Conservation (phyloP, 2,888 invertebrate genomes). For the Nemotelus pantherinus region DNA sequence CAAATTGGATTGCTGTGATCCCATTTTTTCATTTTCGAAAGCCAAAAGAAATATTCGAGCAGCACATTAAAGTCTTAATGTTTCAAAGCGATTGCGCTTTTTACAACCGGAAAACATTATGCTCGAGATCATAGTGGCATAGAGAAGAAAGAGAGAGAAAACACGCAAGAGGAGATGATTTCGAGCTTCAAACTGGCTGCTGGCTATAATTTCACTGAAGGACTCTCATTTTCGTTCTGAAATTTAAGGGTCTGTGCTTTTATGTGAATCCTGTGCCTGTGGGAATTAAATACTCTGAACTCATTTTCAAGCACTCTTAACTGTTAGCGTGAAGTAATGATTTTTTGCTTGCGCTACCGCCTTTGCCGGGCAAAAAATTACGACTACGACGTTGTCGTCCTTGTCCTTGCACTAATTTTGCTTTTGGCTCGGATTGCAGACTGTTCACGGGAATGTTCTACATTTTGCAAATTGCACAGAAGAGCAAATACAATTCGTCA, state of each 20-base stretch:
- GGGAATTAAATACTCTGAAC: constrained; percentile 19
- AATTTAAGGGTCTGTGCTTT: constrained; percentile 2
- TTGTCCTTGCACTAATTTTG: not conserved
- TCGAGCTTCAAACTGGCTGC: not conserved
- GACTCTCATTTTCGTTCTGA: constrained; percentile 11
- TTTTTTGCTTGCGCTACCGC: not conserved
- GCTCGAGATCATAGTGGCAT: no score
- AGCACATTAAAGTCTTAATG: no score
- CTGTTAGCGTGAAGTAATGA: not conserved
- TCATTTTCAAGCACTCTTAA: not conserved
- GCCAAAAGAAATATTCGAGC: no score
- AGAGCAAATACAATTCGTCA: no score
- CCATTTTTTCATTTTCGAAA: no score
- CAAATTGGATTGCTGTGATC: no score
- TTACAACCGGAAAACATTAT: no score
- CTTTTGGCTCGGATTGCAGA: not conserved
- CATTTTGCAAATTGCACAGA: no score
- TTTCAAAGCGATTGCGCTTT: no score
- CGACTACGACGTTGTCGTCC: not conserved
- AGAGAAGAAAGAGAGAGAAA: not conserved
- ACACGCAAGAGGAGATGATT: not conserved
- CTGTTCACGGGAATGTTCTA: not conserved
- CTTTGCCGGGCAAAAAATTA: not conserved
- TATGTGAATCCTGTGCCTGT: not conserved
- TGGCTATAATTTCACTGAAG: not conserved